A percentile compares a stretch with the other conserved stretches of the same genome.
These are phyloP conservation scores for Cataglyphis albicans DNA, from an alignment of 2,888 invertebrate species.

Conservation along the genomic window DNA sequence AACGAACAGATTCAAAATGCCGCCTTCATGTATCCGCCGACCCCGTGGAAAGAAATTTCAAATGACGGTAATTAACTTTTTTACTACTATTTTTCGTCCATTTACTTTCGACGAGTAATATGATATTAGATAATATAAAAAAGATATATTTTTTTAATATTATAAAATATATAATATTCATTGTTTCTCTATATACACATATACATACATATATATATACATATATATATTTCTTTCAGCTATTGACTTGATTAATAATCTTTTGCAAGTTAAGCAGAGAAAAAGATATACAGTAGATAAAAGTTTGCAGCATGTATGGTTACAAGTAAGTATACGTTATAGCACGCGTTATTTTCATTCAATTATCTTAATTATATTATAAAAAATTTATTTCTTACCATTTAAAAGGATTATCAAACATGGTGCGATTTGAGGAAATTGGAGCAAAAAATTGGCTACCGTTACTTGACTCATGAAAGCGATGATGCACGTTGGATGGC, in stretches of 20 bases:
- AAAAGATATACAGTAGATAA: constrained; percentile 98
- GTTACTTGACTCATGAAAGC: constrained; percentile 96
- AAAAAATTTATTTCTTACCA: constrained; percentile 35
- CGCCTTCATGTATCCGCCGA: constrained; percentile 99
- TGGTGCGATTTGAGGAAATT: constrained; percentile 97
- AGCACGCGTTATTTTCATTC: background rate
- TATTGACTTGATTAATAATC: constrained; percentile 98
- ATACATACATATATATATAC: too few relatives aligned
- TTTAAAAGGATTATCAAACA: constrained; percentile 92
- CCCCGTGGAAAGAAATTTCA: constrained; percentile 99
- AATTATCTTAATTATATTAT: background rate
- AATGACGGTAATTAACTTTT: constrained; percentile 89
- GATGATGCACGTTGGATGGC: constrained; percentile 96
- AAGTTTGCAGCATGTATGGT: constrained; percentile 97
- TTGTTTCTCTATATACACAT: background rate
- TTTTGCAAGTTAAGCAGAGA: constrained; percentile 98
- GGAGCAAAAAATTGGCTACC: constrained; percentile 91
- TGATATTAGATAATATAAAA: background rate
- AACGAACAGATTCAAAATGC: constrained; percentile 99
- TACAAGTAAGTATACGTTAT: constrained; percentile 90
- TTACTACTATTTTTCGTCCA: background rate
- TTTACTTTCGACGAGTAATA: background rate
- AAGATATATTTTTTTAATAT: background rate
- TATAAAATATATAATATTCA: constrained; percentile 22
- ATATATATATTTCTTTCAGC: constrained; percentile 87